Percentiles rank a stretch among this genome's conserved stretches.
Evolutionary conservation across 1,140 invertebrate species (phyloP).

Genomic region (Aricia agestis): DNA sequence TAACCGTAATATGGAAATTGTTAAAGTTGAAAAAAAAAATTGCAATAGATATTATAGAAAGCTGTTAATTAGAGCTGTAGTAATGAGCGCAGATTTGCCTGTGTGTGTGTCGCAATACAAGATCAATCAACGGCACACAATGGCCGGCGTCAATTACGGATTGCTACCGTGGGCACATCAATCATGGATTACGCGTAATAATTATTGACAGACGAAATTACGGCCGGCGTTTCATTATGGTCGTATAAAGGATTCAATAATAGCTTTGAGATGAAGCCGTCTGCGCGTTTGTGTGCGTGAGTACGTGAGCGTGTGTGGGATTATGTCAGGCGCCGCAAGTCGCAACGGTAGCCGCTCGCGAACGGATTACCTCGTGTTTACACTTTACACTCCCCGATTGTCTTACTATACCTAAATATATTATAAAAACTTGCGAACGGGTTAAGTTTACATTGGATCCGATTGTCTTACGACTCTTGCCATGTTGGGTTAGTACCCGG

Average conservation of each 20-base stretch:
- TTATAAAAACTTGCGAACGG: too few relatives aligned
- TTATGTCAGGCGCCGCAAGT: slow-evolving; percentile 14
- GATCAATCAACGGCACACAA: slow-evolving; percentile 53
- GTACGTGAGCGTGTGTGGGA: slow-evolving; percentile 5
- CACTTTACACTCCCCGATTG: slow-evolving; percentile 8
- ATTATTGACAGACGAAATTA: slow-evolving; percentile 65
- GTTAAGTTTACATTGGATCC: too few relatives aligned
- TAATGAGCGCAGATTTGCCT: slow-evolving; percentile 48
- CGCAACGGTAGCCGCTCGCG: slow-evolving; percentile 25
- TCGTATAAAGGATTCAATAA: slow-evolving; percentile 31
- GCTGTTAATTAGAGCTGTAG: slow-evolving; percentile 52
- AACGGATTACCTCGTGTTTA: slow-evolving; percentile 14
- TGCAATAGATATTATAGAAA: slow-evolving; percentile 6
- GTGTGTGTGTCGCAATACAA: slow-evolving; percentile 40
- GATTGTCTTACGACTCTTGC: too few relatives aligned
- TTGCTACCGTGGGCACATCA: slow-evolving; percentile 62
- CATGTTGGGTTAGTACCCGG: too few relatives aligned
- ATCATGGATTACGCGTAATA: slow-evolving; percentile 65
- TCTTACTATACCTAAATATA: too few relatives aligned
- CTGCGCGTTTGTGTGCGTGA: slow-evolving; percentile 19
- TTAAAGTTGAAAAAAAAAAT: neutral
- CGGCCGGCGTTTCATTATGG: slow-evolving; percentile 33
- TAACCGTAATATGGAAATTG: neutral
- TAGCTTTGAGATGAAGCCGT: slow-evolving; percentile 21
- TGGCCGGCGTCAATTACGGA: slow-evolving; percentile 51